These are phyloP conservation scores for Cepaea nemoralis DNA, from an alignment of 1,140 invertebrate species.

Conservation along the genomic window DNA sequence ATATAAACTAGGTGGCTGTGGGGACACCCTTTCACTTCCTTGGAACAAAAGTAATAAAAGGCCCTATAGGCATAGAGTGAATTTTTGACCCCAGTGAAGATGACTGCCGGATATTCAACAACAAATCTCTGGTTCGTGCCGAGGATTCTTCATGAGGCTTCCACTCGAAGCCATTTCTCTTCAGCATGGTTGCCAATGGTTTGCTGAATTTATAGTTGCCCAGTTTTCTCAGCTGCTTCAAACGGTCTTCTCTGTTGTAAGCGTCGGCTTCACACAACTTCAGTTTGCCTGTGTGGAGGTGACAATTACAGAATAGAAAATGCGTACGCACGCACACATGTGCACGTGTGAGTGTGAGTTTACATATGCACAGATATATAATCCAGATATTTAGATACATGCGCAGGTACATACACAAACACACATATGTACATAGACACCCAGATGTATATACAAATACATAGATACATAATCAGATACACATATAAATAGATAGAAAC, in stretches of 20 bases:
- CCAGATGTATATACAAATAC: too few relatives aligned
- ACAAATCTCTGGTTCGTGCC: not conserved
- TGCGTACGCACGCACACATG: not conserved
- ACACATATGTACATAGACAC: too few relatives aligned
- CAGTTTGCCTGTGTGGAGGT: not conserved
- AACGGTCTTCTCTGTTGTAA: not conserved
- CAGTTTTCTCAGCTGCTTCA: slow-evolving; percentile 6
- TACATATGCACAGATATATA: too few relatives aligned
- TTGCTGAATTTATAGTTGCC: slow-evolving; percentile 14
- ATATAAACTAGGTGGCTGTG: too few relatives aligned
- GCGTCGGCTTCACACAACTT: not conserved
- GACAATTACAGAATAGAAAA: not conserved
- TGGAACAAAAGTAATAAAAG: not conserved
- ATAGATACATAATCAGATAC: too few relatives aligned
- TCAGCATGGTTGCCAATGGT: slow-evolving; percentile 26
- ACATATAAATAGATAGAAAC: too few relatives aligned
- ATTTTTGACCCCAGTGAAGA: not conserved
- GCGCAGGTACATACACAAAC: too few relatives aligned
- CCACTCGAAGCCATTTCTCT: not conserved
- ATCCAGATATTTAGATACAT: too few relatives aligned
- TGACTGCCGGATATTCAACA: not conserved
- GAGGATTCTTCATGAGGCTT: not conserved
- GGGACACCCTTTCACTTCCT: not conserved
- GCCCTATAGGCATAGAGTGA: not conserved
- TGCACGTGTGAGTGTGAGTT: not conserved